Percentiles rank a stretch among this genome's conserved stretches.
These are phyloP conservation scores for Lymantria monacha DNA, from an alignment of 2,888 invertebrate species.

Conservation along the genomic window DNA sequence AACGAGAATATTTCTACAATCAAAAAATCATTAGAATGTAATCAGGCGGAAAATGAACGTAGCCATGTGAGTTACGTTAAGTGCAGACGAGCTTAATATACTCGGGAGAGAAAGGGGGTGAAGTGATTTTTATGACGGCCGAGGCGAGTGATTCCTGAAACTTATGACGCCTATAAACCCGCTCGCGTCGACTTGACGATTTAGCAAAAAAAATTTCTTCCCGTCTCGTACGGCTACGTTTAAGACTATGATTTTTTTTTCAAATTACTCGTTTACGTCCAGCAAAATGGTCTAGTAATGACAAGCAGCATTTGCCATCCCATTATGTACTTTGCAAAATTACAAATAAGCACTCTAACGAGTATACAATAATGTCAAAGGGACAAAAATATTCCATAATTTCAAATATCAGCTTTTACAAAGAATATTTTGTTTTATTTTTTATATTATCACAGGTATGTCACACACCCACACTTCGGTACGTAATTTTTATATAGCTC, in stretches of 20 bases:
- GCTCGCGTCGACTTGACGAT: constrained; percentile 67
- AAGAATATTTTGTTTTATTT: constrained; percentile 3
- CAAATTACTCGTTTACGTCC: constrained; percentile 67
- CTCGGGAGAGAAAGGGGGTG: constrained; percentile 40
- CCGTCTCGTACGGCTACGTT: constrained; percentile 35
- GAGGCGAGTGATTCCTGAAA: constrained; percentile 62
- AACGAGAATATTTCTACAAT: constrained; percentile 33
- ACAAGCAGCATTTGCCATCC: constrained; percentile 54
- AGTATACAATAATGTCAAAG: constrained; percentile 36
- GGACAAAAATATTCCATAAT: not conserved
- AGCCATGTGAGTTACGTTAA: constrained; percentile 35
- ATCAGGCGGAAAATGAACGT: constrained; percentile 28
- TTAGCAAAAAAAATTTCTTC: constrained; percentile 63
- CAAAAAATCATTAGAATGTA: constrained; percentile 35
- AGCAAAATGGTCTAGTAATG: constrained; percentile 63
- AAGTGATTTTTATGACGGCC: constrained; percentile 71
- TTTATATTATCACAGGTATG: too few relatives aligned
- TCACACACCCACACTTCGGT: too few relatives aligned
- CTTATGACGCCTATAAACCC: constrained; percentile 74
- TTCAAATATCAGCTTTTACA: constrained; percentile 4
- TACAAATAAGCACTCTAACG: constrained; percentile 57
- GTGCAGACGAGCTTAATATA: constrained; percentile 42
- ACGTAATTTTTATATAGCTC: too few relatives aligned
- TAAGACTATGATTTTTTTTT: constrained; percentile 58
- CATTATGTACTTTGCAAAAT: constrained; percentile 38